Evolutionary conservation across 2,113 vertebrate genomes (phyloP).

Genomic region (Sciurus niger): DNA sequence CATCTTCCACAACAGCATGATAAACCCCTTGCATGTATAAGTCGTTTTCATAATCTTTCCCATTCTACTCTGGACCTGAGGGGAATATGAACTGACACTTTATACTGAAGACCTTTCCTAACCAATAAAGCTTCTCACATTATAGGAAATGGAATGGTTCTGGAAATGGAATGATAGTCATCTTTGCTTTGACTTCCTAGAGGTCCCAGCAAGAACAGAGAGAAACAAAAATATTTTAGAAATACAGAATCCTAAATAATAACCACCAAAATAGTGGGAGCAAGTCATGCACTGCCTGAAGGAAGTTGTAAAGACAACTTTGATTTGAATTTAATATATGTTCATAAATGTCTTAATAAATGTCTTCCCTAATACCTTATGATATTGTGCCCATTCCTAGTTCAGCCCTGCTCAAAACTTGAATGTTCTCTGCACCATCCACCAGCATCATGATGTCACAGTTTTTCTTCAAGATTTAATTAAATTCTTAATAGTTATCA

Average conservation of each 20-base stretch:
- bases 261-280: background rate
- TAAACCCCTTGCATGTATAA: background rate
- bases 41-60: background rate
- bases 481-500: background rate
- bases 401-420: background rate
- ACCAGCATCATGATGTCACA: background rate
- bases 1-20: background rate
- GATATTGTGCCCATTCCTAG: background rate
- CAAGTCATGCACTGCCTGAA: background rate
- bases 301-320: background rate
- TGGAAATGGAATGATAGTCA: background rate
- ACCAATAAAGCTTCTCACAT: background rate
- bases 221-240: background rate
- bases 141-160: background rate
- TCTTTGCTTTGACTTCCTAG: background rate
- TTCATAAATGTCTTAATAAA: background rate
- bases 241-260: background rate
- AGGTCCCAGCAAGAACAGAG: background rate
- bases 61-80: background rate
- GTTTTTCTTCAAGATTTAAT: background rate
- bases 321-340: background rate
- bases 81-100: background rate
- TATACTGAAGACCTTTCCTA: background rate
- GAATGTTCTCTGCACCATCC: background rate
- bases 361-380: background rate